Percentiles rank a stretch among this genome's conserved stretches.
Conservation (phyloP, 2,113 vertebrate genomes). For the Hiodon alosoides region DNA sequence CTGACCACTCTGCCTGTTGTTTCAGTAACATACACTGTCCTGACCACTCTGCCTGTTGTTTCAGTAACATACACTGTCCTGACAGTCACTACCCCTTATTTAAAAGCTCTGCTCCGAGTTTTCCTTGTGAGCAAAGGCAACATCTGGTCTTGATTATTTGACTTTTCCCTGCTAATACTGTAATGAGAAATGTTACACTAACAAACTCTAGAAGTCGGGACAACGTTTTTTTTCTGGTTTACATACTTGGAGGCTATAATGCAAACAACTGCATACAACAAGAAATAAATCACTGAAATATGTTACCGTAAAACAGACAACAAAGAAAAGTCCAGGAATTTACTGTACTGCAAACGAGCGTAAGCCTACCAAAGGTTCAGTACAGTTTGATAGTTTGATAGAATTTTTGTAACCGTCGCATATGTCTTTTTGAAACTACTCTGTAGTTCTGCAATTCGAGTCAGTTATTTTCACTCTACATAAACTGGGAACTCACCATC, state of each 20-base stretch:
- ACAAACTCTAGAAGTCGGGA: too few species aligned
- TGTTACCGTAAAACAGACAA: constrained; percentile 36
- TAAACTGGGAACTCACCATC: too few species aligned
- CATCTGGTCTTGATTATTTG: constrained; percentile 2
- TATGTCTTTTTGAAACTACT: too few species aligned
- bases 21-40: too few species aligned
- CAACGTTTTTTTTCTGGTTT: too few species aligned
- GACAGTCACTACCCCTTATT: background rate
- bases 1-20: too few species aligned
- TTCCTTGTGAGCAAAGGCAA: constrained; percentile 2
- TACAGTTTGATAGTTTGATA: too few species aligned
- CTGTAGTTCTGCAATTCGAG: too few species aligned
- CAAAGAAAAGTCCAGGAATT: constrained; percentile 28
- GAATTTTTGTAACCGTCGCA: too few species aligned
- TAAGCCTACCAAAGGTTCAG: background rate
- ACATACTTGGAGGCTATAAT: background rate
- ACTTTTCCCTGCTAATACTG: background rate
- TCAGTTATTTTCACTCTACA: too few species aligned
- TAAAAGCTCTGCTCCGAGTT: background rate
- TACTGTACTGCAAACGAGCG: background rate
- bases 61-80: constrained; percentile 8
- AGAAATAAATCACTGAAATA: constrained; percentile 40
- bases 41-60: background rate
- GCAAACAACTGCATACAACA: constrained; percentile 36
- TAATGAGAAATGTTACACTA: background rate